Conservation (phyloP, 1,140 invertebrate species). For the Leptopilina boulardi region DNA sequence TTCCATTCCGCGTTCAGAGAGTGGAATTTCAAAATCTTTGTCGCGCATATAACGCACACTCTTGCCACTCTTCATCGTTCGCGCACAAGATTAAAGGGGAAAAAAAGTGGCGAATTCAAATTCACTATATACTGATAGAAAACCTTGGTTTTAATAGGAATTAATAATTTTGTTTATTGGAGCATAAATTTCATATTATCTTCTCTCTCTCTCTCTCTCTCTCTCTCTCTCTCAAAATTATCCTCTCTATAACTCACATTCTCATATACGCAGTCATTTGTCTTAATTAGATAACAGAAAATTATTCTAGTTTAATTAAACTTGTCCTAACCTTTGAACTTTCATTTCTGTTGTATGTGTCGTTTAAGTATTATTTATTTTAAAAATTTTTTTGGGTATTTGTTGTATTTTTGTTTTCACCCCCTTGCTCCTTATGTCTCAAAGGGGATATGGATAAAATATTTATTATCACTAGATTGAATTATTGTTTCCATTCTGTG, state of each 20-base stretch:
- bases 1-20: not conserved
- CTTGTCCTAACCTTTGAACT: no score
- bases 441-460: no score
- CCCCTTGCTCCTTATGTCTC: no score
- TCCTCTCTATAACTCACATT: not conserved
- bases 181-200: not conserved
- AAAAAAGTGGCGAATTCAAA: slow-evolving; percentile 9
- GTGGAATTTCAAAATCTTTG: slow-evolving; percentile 9
- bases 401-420: no score
- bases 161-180: not conserved
- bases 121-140: not conserved
- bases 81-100: not conserved
- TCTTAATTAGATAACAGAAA: not conserved
- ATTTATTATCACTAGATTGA: no score
- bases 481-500: no score
- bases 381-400: no score
- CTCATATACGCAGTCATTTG: not conserved
- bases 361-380: no score
- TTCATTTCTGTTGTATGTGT: no score
- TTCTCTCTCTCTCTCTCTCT: not conserved
- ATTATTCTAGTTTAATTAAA: not conserved
- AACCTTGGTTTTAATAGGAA: not conserved
- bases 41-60: not conserved
- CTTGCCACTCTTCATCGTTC: no score
- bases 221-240: not conserved